Percentiles rank a stretch among this genome's conserved stretches.
Conservation (phyloP, 2,888 invertebrate genomes). For the Chrysolina oricalcia region DNA sequence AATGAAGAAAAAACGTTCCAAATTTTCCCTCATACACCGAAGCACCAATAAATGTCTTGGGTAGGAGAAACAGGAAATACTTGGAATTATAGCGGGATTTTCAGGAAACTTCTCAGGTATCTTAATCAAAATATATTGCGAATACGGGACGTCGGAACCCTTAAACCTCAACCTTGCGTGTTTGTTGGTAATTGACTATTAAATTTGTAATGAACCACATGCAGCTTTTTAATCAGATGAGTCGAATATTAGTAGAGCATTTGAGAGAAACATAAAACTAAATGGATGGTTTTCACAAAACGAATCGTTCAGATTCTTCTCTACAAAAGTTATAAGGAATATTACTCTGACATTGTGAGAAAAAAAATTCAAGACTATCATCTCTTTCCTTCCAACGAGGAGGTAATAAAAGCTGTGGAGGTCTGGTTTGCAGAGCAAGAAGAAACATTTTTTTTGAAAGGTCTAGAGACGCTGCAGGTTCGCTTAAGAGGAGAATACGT, state of each 20-base stretch:
- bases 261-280: not conserved
- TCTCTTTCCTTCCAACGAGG: too few relatives aligned
- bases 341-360: too few relatives aligned
- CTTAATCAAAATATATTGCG: conserved; percentile 30
- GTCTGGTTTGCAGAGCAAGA: too few relatives aligned
- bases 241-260: not conserved
- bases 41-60: not conserved
- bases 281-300: not conserved
- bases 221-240: not conserved
- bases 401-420: too few relatives aligned
- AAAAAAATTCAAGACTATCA: too few relatives aligned
- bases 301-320: not conserved
- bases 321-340: not conserved
- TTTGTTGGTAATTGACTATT: conserved; percentile 28
- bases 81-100: conserved; percentile 23
- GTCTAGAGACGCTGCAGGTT: too few relatives aligned
- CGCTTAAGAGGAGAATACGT: too few relatives aligned
- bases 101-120: conserved; percentile 16
- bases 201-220: conserved; percentile 27
- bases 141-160: conserved; percentile 3
- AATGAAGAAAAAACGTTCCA: not conserved
- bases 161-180: conserved; percentile 23
- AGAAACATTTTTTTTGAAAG: too few relatives aligned
- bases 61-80: conserved; percentile 3
- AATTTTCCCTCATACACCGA: not conserved